Base-by-base conservation (phyloP, 2,888 invertebrate genomes). In the Caenorhabditis wallacei region DNA sequence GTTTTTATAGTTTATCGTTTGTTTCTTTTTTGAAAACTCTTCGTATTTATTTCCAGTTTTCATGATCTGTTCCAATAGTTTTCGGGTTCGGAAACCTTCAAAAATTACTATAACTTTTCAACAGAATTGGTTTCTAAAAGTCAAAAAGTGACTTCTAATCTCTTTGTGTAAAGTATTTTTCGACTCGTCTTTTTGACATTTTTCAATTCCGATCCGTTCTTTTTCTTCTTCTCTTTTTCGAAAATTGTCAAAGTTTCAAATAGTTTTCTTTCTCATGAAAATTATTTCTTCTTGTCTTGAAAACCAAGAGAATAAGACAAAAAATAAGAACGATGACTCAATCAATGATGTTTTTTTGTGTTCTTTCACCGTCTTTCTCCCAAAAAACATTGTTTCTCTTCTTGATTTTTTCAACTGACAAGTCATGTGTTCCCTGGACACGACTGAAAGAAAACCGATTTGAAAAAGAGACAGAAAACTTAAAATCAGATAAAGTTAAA, bases 321-420 rank as follows among this genome's bases (percentile, higher is more conserved):
- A 51, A 74, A 63, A 64, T 16, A 35, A n/a, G n/a, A 35, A 35
- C 24, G 74, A 59, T 63, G 72, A 72, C 13, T 72, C 74, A 75
- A 75, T 75, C 74, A 66, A 66, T 64, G 74, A 75, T 72, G 63
- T 72, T 72, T 53, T 66, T 30, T 30, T 30, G 3, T 30, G 30
- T 66, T 66, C 20, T 24, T n/a, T 56, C 46, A 46, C 63, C 64
- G 30, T 64, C 13, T 40, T 64, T 64, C 51, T 20, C 26, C 46
- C 35, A 24, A 46, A 57, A 70, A 70, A 70, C 59, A 57, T 57
- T 57, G 56, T 57, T 35, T 26, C 18, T 8, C 35, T 30, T 54
- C 54, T 40, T 69, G 37, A 54, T 16, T 54, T 54, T 59, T 54
- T 51, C 40, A 3, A 54, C 64, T 35, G 48, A 35, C 48, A 16